phyloP scores from a whole-genome alignment of 1,140 invertebrate species.

The Papilio glaucus region DNA sequence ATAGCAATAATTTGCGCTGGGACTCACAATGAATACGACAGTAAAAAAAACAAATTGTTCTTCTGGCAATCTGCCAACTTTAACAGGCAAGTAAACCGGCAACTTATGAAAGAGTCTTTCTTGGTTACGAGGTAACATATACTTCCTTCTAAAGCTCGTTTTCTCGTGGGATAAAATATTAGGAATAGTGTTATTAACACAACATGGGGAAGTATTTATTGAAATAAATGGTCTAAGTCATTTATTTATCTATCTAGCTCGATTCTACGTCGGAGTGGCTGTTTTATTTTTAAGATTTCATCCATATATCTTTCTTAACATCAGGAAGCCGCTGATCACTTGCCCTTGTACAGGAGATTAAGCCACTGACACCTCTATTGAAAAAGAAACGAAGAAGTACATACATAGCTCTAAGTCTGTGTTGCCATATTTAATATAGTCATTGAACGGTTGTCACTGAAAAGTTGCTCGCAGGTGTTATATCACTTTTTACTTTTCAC shows the following conservation, averaged over 20 bases:
- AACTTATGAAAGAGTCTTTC: slow-evolving; percentile 35
- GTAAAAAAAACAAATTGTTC: slow-evolving; percentile 28
- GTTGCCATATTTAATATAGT: too few species aligned
- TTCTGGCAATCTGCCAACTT: slow-evolving; percentile 10
- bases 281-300: too few species aligned
- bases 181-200: not conserved
- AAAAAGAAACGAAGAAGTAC: too few species aligned
- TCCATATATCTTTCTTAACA: too few species aligned
- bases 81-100: slow-evolving; percentile 27
- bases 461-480: too few species aligned
- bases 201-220: not conserved
- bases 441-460: too few species aligned
- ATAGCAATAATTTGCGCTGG: slow-evolving; percentile 12
- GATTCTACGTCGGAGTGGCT: too few species aligned
- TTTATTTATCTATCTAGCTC: not conserved
- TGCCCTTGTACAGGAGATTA: too few species aligned
- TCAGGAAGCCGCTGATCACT: too few species aligned
- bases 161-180: slow-evolving; percentile 1
- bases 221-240: not conserved
- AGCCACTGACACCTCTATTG: too few species aligned
- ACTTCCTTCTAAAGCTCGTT: slow-evolving; percentile 14
- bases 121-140: slow-evolving; percentile 24
- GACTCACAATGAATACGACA: slow-evolving; percentile 19
- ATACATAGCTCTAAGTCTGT: too few species aligned
- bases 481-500: too few species aligned